Base-by-base conservation (phyloP, 2,888 invertebrate species). In the Amphiduros pacificus region DNA sequence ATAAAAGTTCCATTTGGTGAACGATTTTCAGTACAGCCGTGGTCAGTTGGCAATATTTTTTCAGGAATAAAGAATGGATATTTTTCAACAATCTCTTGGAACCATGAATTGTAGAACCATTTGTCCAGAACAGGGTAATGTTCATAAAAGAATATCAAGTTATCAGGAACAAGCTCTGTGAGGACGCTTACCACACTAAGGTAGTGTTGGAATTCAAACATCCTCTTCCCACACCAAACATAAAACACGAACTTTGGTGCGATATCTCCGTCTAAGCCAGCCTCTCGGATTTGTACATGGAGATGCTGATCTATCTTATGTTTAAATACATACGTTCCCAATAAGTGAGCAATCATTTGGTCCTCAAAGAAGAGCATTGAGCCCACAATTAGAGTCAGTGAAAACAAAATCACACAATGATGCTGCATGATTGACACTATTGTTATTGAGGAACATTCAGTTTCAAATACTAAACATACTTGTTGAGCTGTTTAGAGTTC, bases 141-240 rank as follows among this genome's bases (percentile, higher is more conserved):
- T 3, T 68, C 63, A 54, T 73, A 74, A 32, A 73, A 72, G 55
- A 79, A 73, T 36, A 77, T 71, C 2, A 79, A 67, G n/a, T 66
- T 65, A 63, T 79, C 78, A 0, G 78, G 77, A 51, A 70, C 64
- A 28, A 78, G 41, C 2, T 70, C 61, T 41, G 71, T 73, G 70
- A 75, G 74, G n/a, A 69, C 76, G 53, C 77, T 78, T 29, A 75
- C 28, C 14, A 80, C 72, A 51, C 77, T 77, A 26, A 80, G 60
- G 62, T 77, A 78, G 58, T 78, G 73, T 5, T 68, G 61, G 62
- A 75, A 80, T 48, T 72, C 67, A 53, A 80, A 75, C 51, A 74
- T 73, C 14, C 71, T 41, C 28, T 71, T 68, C 1, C 71, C 66
- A 59, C 78, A 79, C 77, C 78, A 79, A 1, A 79, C 72, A 62